Evolutionary conservation across 2,888 invertebrate species (phyloP), one percentile per base, ranked within the genome.

Genomic region (Busseola fusca): DNA sequence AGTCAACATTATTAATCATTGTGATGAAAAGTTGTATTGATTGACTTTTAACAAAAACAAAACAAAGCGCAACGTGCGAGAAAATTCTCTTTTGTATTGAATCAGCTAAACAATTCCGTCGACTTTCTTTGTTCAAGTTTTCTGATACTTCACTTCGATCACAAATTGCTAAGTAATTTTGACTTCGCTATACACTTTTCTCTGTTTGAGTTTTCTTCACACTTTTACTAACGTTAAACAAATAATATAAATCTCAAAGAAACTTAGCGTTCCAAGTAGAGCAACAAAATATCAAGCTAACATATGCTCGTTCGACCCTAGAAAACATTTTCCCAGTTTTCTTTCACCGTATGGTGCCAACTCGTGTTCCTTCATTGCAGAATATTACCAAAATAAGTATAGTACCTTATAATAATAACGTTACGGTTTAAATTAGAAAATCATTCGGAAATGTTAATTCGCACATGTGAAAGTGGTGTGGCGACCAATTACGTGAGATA

Each of bases 301-400:
- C 81, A 85, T 81, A 77, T 81, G 80, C 74, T 82, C 63, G 30
- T 73, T 56, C 54, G 74, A 74, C 73, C 68, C 45, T 72, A 72
- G 67, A 76, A 77, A 82, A 83, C 65, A 78, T 82, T 83, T 82
- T 70, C 76, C 72, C 77, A 81, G 74, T 84, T 85, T 81, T 83
- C 77, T 78, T 76, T 75, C 69, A 65, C 83, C 75, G 62, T 83
- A 81, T 74, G 83, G 67, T 52, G 72, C 81, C 66, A 72, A 63
- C 50, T 72, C 63, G 37, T 40, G 45, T 74, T 81, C 69, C 69
- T 76, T 76, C 69, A 69, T 57, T 64, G 27, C 67, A 72, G n/a
- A 66, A 66, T 58, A 70, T 66, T n/a, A 57, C 37, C 25, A 45
- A 68, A 70, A 56, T 68, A 34, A 52, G 37, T 72, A 65, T 40